phyloP scores from a whole-genome alignment of 2,888 invertebrate genomes.

The Unio pictorum region DNA sequence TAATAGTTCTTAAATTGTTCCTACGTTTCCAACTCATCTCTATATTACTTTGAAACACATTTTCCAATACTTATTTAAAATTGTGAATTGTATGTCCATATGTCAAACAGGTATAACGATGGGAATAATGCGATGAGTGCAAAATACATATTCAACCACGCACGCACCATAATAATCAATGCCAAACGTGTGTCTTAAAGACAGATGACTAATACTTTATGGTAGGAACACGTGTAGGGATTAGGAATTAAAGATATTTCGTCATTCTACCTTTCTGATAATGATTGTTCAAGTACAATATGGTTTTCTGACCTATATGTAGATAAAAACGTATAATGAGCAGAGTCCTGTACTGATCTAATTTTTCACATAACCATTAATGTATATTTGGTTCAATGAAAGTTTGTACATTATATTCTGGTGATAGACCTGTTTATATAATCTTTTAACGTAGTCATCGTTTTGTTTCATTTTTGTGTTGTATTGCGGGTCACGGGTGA shows the following conservation, averaged over 20 bases:
- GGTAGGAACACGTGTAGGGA: constrained; percentile 56
- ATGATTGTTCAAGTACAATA: constrained; percentile 30
- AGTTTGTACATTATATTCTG: constrained; percentile 16
- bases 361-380: constrained; percentile 30
- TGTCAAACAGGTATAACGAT: no score
- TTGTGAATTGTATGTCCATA: no score
- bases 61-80: no score
- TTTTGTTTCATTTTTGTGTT: constrained; percentile 18
- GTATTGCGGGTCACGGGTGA: constrained; percentile 34
- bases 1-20: no score
- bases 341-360: constrained; percentile 21
- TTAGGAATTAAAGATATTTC: constrained; percentile 57
- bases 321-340: constrained; percentile 25
- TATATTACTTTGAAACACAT: no score
- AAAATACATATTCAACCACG: constrained; percentile 39
- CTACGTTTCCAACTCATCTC: no score
- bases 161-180: constrained; percentile 58
- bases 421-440: constrained; percentile 40
- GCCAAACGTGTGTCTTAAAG: constrained; percentile 57
- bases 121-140: constrained; percentile 45
- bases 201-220: constrained; percentile 66
- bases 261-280: constrained; percentile 42
- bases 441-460: constrained; percentile 27
- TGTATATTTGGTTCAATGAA: constrained; percentile 23
- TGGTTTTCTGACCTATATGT: constrained; percentile 25